These are phyloP conservation scores for Acropternis orthonyx DNA, from an alignment of 2,797 vertebrate genomes.

Conservation along the genomic window DNA sequence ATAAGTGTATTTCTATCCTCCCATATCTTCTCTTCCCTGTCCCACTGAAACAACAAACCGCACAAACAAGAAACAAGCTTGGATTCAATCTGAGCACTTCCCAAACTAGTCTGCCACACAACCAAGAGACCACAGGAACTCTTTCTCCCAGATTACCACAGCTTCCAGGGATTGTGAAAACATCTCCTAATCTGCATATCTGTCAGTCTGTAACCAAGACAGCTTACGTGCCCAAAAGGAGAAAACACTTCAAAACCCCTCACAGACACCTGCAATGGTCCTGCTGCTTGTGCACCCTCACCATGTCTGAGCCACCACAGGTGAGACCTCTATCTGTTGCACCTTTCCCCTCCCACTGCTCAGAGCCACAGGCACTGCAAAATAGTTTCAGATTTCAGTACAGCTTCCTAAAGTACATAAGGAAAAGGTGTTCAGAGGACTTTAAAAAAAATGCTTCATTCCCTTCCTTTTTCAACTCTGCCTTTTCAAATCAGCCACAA, in stretches of 20 bases:
- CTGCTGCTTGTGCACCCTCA: not conserved
- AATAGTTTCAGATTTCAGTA: not conserved
- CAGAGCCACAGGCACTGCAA: not conserved
- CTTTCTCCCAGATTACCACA: not conserved
- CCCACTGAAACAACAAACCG: not conserved
- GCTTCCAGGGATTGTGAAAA: not conserved
- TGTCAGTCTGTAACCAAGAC: not conserved
- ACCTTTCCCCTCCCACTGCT: not conserved
- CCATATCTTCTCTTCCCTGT: not conserved
- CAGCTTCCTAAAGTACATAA: not conserved
- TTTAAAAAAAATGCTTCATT: not conserved
- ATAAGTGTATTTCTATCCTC: not conserved
- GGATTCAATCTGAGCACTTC: not conserved
- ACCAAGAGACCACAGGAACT: not conserved
- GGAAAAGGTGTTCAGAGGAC: not conserved
- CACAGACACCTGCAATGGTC: not conserved
- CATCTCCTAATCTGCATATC: not conserved
- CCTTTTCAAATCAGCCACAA: not conserved
- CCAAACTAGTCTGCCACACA: not conserved
- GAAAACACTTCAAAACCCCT: not conserved
- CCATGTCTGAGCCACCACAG: not conserved
- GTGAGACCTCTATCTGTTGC: fast-evolving
- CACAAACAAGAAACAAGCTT: fast-evolving
- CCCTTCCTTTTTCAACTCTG: not conserved
- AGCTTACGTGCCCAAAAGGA: not conserved